Conservation (phyloP, 2,113 vertebrate genomes). For the Antigone vipio region DNA sequence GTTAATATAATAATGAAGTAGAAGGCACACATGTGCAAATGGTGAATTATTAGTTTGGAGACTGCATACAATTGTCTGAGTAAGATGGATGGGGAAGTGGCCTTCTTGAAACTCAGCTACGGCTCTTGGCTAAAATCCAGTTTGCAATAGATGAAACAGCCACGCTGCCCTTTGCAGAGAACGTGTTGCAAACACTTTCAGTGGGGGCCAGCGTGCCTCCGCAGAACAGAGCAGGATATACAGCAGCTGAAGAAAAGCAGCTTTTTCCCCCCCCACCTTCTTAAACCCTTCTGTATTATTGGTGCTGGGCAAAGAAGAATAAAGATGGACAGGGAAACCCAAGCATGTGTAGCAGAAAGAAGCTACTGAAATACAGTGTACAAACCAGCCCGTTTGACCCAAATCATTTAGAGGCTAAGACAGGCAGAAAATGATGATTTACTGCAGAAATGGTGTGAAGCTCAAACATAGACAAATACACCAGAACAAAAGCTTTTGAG, state of each 20-base stretch:
- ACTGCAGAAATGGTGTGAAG: background rate
- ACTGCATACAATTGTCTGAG: background rate
- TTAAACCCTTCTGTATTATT: background rate
- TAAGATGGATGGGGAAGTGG: slow-evolving; percentile 39
- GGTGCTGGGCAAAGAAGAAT: background rate
- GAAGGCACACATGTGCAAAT: slow-evolving; percentile 37
- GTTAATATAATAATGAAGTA: slow-evolving; percentile 39
- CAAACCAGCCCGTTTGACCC: slow-evolving; percentile 2
- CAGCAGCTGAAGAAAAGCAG: background rate
- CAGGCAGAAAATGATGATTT: slow-evolving; percentile 59
- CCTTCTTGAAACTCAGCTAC: background rate
- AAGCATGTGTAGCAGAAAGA: background rate
- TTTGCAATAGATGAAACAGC: background rate
- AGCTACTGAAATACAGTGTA: background rate
- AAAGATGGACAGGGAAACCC: background rate
- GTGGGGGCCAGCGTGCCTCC: fast-evolving
- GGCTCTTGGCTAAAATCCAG: background rate
- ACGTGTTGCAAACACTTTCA: background rate
- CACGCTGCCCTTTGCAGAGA: background rate
- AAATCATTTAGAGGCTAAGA: slow-evolving; percentile 33
- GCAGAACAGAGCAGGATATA: background rate
- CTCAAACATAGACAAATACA: background rate
- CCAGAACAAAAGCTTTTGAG: slow-evolving; percentile 8
- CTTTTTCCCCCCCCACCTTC: background rate
- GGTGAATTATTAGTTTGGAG: slow-evolving; percentile 36